phyloP scores from a whole-genome alignment of 1,140 invertebrate species.

The Camponotus vicinus region DNA sequence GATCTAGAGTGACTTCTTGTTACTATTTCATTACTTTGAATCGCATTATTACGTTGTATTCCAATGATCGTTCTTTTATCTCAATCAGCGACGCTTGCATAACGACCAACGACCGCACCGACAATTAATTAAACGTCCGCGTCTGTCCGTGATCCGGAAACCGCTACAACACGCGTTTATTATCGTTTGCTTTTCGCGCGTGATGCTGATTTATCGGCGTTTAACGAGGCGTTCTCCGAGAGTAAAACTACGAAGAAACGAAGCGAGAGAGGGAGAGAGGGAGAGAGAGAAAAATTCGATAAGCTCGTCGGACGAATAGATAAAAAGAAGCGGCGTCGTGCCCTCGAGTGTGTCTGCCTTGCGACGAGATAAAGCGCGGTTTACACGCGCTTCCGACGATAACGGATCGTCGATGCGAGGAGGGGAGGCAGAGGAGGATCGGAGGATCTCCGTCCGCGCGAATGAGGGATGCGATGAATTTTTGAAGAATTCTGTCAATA shows the following conservation, averaged over 20 bases:
- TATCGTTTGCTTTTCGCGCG: conserved; percentile 18
- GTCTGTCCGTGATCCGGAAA: conserved; percentile 10
- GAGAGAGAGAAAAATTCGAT: conserved; percentile 45
- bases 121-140: conserved; percentile 45
- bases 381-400: conserved; percentile 53
- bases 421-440: neutral
- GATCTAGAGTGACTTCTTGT: neutral
- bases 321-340: conserved; percentile 47
- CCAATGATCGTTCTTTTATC: conserved; percentile 23
- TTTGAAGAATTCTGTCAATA: conserved; percentile 69
- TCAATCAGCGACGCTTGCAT: conserved; percentile 17
- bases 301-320: conserved; percentile 26
- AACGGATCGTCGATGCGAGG: conserved; percentile 40
- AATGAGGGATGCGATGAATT: conserved; percentile 72
- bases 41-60: neutral
- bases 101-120: conserved; percentile 21
- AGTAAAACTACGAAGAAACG: conserved; percentile 7
- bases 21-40: conserved; percentile 8
- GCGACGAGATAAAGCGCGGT: conserved; percentile 63
- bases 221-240: conserved; percentile 7
- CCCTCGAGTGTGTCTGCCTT: conserved; percentile 53
- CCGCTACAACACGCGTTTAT: conserved; percentile 24
- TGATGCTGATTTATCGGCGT: conserved; percentile 39
- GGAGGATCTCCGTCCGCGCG: neutral
- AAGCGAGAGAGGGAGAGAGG: conserved; percentile 4